Evolutionary conservation across 2,888 invertebrate genomes (phyloP).

Genomic region (Muschampia plurimacula): DNA sequence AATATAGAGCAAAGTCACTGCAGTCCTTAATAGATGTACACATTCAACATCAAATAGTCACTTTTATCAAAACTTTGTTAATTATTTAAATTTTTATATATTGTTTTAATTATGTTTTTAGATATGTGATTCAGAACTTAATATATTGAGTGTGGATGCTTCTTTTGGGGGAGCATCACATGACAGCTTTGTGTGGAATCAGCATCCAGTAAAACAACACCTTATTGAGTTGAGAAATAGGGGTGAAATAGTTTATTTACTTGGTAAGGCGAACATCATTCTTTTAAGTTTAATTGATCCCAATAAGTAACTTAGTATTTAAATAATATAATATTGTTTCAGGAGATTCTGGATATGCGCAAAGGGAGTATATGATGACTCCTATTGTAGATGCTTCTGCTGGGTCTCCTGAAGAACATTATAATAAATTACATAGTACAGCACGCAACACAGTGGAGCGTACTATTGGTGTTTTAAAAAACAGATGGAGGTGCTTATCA

Average conservation of each 20-base stretch:
- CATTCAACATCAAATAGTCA: no score
- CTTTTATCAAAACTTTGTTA: no score
- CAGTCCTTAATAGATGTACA: no score
- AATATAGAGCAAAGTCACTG: no score
- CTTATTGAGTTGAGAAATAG: not conserved
- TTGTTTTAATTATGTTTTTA: not conserved
- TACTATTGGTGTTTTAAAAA: not conserved
- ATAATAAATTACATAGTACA: not conserved
- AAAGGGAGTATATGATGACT: not conserved
- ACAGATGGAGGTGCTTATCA: not conserved
- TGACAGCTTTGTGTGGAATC: conserved; percentile 6
- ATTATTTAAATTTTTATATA: no score
- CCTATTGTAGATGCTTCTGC: not conserved
- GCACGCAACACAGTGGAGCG: not conserved
- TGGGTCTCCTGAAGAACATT: not conserved
- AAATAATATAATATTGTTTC: not conserved
- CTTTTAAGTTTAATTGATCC: not conserved
- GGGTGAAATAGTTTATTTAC: not conserved
- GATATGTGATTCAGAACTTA: not conserved
- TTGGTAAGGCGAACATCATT: not conserved
- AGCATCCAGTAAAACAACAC: not conserved
- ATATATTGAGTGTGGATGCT: not conserved
- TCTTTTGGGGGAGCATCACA: not conserved
- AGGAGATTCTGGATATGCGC: not conserved
- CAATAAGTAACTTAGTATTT: not conserved